Evolutionary conservation across 2,113 vertebrate species (phyloP).

Genomic region (Pomatostomus ruficeps): DNA sequence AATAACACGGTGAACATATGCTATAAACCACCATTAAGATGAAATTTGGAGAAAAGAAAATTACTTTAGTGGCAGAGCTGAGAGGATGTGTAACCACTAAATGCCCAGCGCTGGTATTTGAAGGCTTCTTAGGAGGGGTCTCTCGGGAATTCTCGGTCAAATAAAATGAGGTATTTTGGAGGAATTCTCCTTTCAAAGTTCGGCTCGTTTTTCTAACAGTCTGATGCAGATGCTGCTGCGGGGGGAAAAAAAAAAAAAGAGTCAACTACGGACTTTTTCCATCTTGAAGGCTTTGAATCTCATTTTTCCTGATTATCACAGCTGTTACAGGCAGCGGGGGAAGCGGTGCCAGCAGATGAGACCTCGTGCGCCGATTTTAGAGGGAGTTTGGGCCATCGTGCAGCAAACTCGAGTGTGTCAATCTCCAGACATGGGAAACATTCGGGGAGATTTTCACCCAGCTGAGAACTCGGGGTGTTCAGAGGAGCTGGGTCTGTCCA

Average conservation of each 20-base stretch:
- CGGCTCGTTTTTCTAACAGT: neutral
- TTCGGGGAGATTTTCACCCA: neutral
- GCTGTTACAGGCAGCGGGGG: constrained; percentile 43
- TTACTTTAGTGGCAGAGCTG: constrained; percentile 31
- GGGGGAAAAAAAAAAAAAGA: neutral
- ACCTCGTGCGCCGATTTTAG: neutral
- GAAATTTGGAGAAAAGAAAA: constrained; percentile 57
- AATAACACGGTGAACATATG: constrained; percentile 41
- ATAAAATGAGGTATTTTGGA: neutral
- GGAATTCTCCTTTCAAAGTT: neutral
- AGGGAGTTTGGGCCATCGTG: neutral
- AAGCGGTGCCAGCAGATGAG: constrained; percentile 37
- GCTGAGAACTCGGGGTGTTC: neutral
- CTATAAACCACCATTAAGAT: constrained; percentile 59
- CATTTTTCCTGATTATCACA: constrained; percentile 56
- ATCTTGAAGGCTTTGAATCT: constrained; percentile 41
- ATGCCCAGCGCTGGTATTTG: constrained; percentile 24
- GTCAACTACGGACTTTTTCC: constrained; percentile 26
- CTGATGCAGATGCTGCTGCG: constrained; percentile 9
- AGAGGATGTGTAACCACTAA: constrained; percentile 27
- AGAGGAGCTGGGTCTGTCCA: neutral
- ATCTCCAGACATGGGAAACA: neutral
- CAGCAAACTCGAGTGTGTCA: neutral
- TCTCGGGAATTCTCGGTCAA: constrained; percentile 7
- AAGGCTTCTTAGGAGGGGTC: constrained; percentile 30